These are phyloP conservation scores for Lacanobia oleracea DNA, from an alignment of 2,888 invertebrate species.

Conservation along the genomic window DNA sequence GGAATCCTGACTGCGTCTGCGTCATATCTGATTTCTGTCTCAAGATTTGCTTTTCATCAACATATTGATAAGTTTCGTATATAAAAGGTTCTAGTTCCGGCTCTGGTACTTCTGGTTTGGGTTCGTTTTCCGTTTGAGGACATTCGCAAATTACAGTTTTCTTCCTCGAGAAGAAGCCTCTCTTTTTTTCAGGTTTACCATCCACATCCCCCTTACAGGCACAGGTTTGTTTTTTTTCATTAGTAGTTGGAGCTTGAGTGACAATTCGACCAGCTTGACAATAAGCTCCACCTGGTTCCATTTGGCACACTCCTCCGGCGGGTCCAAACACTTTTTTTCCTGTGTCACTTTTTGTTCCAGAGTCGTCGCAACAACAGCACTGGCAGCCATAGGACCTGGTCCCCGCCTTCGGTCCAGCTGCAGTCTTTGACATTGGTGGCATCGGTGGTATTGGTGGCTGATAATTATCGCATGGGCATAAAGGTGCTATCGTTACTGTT, in stretches of 20 bases:
- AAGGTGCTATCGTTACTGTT: conserved; percentile 15
- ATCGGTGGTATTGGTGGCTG: conserved; percentile 14
- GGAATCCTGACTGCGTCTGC: conserved; percentile 79
- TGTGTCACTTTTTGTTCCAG: neutral
- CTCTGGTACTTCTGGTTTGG: conserved; percentile 3
- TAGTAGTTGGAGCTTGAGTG: neutral
- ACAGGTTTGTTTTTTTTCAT: conserved; percentile 28
- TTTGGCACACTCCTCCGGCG: conserved; percentile 40
- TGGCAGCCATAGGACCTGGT: conserved; percentile 49
- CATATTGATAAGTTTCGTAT: neutral
- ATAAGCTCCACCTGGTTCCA: conserved; percentile 44
- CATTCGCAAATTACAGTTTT: conserved; percentile 50
- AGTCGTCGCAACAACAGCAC: conserved; percentile 44
- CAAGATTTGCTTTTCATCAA: conserved; percentile 17
- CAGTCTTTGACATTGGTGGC: conserved; percentile 27
- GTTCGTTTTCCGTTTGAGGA: conserved; percentile 38
- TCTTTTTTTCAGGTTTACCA: conserved; percentile 33
- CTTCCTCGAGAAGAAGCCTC: conserved; percentile 24
- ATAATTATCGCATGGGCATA: conserved; percentile 50
- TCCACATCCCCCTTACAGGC: neutral
- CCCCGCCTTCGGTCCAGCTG: conserved; percentile 38
- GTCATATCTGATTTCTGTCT: conserved; percentile 76
- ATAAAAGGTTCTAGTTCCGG: neutral
- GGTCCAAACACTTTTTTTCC: conserved; percentile 35
- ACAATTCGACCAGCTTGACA: conserved; percentile 52